These are phyloP conservation scores for Latheticus oryzae DNA, from an alignment of 2,888 invertebrate species.

Conservation along the genomic window DNA sequence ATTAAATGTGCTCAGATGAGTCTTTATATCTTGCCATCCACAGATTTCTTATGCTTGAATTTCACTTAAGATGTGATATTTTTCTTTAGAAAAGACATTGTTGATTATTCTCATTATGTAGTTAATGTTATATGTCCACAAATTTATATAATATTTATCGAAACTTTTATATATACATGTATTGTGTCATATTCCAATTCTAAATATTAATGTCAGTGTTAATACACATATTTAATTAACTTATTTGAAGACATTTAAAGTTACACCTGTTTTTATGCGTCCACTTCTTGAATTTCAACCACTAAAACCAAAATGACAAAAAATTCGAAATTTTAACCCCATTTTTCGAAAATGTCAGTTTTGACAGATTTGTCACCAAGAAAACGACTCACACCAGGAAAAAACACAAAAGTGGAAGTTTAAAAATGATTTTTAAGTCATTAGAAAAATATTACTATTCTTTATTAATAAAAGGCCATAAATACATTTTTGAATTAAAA, in stretches of 20 bases:
- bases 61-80: conserved; percentile 47
- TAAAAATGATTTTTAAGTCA: too few species aligned
- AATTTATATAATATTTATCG: conserved; percentile 38
- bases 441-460: not conserved
- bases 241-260: too few species aligned
- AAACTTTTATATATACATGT: conserved; percentile 39
- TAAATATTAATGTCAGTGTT: conserved; percentile 31
- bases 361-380: too few species aligned
- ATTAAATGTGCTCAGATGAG: conserved; percentile 24
- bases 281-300: too few species aligned
- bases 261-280: too few species aligned
- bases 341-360: too few species aligned
- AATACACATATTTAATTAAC: conserved; percentile 15
- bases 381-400: too few species aligned
- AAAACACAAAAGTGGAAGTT: too few species aligned
- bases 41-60: conserved; percentile 37
- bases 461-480: conserved; percentile 6
- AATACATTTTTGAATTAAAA: conserved; percentile 29
- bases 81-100: conserved; percentile 40
- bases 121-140: conserved; percentile 40
- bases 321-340: too few species aligned
- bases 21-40: conserved; percentile 33
- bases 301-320: too few species aligned
- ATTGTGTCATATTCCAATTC: conserved; percentile 34
- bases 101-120: conserved; percentile 32